Percentiles rank a stretch among this genome's conserved stretches.
Evolutionary conservation across 2,113 vertebrate genomes (phyloP).

Genomic region (Electrona antarctica): DNA sequence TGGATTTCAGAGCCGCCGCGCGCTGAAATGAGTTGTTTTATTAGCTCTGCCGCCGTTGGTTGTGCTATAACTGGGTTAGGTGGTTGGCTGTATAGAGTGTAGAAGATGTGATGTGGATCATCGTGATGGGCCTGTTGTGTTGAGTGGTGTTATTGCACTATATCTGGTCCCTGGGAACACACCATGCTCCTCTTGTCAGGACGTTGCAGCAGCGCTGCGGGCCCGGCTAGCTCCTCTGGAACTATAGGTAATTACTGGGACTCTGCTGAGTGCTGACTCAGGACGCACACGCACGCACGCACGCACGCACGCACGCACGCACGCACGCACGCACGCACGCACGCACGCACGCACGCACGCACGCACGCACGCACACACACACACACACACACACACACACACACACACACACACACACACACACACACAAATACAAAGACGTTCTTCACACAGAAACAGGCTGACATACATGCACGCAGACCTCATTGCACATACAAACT

Average conservation of each 20-base stretch:
- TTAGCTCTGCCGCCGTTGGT: constrained; percentile 69
- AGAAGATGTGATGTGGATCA: constrained; percentile 73
- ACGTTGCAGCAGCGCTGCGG: constrained; percentile 25
- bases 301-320: constrained; percentile 20
- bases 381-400: not conserved
- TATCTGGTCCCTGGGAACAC: constrained; percentile 65
- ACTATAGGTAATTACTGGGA: constrained; percentile 68
- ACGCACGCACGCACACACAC: not conserved
- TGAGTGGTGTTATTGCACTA: constrained; percentile 78
- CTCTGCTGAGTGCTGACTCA: constrained; percentile 77
- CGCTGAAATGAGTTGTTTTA: constrained; percentile 65
- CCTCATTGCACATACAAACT: not conserved
- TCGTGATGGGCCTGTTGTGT: constrained; percentile 76
- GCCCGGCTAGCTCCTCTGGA: constrained; percentile 47
- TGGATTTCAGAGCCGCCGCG: constrained; percentile 63
- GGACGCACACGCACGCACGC: constrained; percentile 43
- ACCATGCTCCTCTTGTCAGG: constrained; percentile 62
- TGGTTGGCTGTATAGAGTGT: constrained; percentile 46
- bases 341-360: not conserved
- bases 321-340: not conserved
- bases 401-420: not conserved
- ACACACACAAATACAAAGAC: not conserved
- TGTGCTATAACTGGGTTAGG: constrained; percentile 77
- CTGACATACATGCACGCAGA: not conserved
- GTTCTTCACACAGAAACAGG: not conserved